phyloP scores from a whole-genome alignment of 2,113 vertebrate genomes.

The Semicossyphus pulcher region DNA sequence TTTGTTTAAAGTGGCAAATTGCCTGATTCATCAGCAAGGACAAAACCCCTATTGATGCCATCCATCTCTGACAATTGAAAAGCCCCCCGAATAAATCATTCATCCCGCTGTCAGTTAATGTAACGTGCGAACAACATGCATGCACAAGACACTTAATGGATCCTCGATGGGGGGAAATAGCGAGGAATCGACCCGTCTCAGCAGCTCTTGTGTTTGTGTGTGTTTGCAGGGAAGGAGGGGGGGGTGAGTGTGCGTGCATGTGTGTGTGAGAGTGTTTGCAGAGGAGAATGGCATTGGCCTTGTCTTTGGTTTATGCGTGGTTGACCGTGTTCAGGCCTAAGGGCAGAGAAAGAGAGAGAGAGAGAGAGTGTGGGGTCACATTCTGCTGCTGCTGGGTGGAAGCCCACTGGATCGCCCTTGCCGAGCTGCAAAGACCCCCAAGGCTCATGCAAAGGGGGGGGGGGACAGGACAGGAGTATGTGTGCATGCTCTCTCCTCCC shows the following conservation, averaged over 20 bases:
- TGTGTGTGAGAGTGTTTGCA: slow-evolving; percentile 30
- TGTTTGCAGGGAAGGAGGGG: neutral
- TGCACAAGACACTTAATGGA: slow-evolving; percentile 73
- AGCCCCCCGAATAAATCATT: slow-evolving; percentile 76
- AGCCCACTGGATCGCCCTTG: slow-evolving; percentile 60
- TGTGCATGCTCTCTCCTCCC: slow-evolving; percentile 20
- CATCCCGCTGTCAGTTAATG: slow-evolving; percentile 70
- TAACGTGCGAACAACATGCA: slow-evolving; percentile 64
- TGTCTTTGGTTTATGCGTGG: slow-evolving; percentile 75
- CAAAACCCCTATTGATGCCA: slow-evolving; percentile 74
- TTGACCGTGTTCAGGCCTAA: slow-evolving; percentile 62
- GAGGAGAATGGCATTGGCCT: slow-evolving; percentile 65
- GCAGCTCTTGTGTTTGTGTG: slow-evolving; percentile 26
- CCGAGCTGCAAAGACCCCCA: slow-evolving; percentile 61
- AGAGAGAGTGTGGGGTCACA: slow-evolving; percentile 74
- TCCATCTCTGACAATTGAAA: slow-evolving; percentile 80
- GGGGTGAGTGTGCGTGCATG: slow-evolving; percentile 12
- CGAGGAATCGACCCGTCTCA: slow-evolving; percentile 54
- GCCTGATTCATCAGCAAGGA: slow-evolving; percentile 76
- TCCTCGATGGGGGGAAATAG: slow-evolving; percentile 53
- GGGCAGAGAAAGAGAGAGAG: slow-evolving; percentile 64
- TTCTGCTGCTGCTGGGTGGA: slow-evolving; percentile 75
- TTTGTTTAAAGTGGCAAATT: slow-evolving; percentile 74
- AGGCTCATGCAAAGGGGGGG: slow-evolving; percentile 47
- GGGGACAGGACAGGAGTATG: slow-evolving; percentile 60